phyloP scores from a whole-genome alignment of 2,888 invertebrate species.

The Latrodectus hesperus region DNA sequence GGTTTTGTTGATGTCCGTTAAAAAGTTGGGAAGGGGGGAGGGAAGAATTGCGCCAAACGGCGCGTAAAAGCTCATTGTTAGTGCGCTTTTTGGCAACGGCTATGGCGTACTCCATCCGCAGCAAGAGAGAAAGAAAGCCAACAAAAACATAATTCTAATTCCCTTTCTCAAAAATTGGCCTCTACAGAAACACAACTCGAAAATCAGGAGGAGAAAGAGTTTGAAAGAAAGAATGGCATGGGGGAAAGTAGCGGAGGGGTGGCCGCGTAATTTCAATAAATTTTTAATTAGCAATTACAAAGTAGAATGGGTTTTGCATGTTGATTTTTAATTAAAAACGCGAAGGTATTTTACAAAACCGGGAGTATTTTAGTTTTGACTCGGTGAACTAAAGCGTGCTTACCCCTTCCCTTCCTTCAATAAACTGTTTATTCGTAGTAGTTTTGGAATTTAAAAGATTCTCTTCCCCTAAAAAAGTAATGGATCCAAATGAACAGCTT shows the following conservation, averaged over 20 bases:
- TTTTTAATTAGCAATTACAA: conserved; percentile 69
- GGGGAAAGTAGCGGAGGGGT: background rate
- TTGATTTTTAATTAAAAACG: conserved; percentile 69
- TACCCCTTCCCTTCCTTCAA: background rate
- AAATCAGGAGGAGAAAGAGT: conserved; percentile 16
- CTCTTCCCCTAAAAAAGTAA: conserved; percentile 21
- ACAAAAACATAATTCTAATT: conserved; percentile 15
- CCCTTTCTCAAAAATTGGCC: conserved; percentile 25
- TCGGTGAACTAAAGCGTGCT: conserved; percentile 2
- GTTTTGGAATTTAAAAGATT: conserved; percentile 58
- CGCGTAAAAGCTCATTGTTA: conserved; percentile 44
- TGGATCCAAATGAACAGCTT: conserved; percentile 67
- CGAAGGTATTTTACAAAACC: conserved; percentile 48
- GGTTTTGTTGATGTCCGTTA: conserved; percentile 22
- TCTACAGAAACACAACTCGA: conserved; percentile 6
- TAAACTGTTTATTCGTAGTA: conserved; percentile 60
- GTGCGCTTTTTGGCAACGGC: conserved; percentile 19
- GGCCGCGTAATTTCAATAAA: conserved; percentile 65
- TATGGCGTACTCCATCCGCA: background rate
- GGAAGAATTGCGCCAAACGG: conserved; percentile 21
- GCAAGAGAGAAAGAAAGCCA: background rate
- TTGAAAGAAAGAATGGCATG: conserved; percentile 13
- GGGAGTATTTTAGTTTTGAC: conserved; percentile 57
- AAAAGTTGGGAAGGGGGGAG: conserved; percentile 7
- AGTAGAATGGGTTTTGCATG: conserved; percentile 58